Conservation (phyloP, 2,113 vertebrate genomes). For the Elachura formosa region DNA sequence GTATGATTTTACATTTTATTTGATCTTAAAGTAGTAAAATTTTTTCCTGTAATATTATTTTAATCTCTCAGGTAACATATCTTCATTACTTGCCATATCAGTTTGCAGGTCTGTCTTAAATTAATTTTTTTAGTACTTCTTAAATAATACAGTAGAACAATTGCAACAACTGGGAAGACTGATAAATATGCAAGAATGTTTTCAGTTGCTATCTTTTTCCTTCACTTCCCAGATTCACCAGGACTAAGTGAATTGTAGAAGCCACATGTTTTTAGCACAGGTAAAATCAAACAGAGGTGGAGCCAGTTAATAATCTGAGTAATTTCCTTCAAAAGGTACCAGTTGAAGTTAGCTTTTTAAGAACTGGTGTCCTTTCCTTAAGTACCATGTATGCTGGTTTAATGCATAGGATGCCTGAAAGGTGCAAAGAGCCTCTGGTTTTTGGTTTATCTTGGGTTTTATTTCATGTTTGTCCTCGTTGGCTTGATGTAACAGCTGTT, state of each 20-base stretch:
- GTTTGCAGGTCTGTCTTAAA: neutral
- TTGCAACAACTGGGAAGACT: neutral
- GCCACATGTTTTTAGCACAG: slow-evolving; percentile 2
- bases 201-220: neutral
- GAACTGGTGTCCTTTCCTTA: neutral
- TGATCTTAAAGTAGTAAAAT: neutral
- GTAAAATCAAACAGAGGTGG: slow-evolving; percentile 6
- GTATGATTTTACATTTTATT: neutral
- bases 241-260: neutral
- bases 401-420: neutral
- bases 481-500: slow-evolving; percentile 33
- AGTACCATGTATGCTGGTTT: neutral
- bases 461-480: neutral
- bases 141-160: neutral
- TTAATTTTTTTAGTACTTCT: neutral
- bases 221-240: neutral
- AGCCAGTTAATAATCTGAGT: neutral
- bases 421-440: neutral
- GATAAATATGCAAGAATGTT: neutral
- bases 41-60: neutral
- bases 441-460: neutral
- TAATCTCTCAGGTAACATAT: neutral
- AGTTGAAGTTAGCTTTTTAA: neutral
- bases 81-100: neutral
- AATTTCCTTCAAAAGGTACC: neutral